Conservation (phyloP, 2,113 vertebrate species). For the Setophaga petechia region DNA sequence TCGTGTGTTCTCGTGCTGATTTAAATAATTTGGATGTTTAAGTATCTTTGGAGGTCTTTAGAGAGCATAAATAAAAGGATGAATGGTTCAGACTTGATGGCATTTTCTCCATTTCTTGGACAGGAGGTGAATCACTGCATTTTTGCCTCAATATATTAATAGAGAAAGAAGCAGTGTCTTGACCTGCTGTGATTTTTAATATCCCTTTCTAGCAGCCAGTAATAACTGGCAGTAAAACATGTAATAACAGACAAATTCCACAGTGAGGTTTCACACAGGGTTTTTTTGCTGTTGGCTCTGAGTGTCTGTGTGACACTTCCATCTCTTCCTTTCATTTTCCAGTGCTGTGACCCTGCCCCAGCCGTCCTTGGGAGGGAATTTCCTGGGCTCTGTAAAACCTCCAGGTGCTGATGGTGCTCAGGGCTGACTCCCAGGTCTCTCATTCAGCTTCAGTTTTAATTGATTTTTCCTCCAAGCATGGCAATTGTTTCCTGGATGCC, state of each 20-base stretch:
- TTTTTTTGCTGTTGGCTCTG: not conserved
- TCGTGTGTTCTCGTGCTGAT: not conserved
- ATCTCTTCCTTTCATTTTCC: not conserved
- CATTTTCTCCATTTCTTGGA: not conserved
- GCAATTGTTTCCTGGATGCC: not conserved
- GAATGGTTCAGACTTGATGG: not conserved
- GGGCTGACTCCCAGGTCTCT: not conserved
- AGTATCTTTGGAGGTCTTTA: slow-evolving; percentile 23
- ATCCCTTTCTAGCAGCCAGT: not conserved
- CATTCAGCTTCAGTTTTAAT: not conserved
- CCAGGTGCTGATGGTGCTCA: not conserved
- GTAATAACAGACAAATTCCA: not conserved
- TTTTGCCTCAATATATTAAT: not conserved
- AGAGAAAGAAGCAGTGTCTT: not conserved
- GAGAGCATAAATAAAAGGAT: not conserved
- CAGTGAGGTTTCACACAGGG: not conserved
- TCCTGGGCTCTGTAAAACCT: not conserved
- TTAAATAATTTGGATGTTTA: slow-evolving; percentile 12
- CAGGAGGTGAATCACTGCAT: not conserved
- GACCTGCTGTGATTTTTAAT: not conserved
- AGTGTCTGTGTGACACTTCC: not conserved
- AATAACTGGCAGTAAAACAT: not conserved
- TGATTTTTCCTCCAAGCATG: not conserved
- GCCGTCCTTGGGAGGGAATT: not conserved
- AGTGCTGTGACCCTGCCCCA: not conserved